Evolutionary conservation across 37 sponge, comb jelly and placozoan species (phyloP), one percentile per base, ranked within the genome.

Genomic region (Agelas oroides): DNA sequence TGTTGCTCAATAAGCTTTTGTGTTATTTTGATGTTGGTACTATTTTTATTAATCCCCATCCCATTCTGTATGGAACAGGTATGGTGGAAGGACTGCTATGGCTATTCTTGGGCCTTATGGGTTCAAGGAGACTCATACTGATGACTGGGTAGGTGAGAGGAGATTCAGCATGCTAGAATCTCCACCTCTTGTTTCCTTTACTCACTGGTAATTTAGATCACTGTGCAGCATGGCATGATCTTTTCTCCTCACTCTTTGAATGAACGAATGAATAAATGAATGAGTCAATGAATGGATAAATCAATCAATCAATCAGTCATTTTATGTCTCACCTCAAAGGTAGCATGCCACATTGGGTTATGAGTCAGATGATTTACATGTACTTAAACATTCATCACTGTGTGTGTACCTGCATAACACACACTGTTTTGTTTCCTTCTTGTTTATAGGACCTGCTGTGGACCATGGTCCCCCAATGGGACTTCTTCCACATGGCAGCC

Each of bases 391-490:
- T n/a, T n/a, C n/a, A n/a, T 46, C 6, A 3, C 8, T 12, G 46
- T 8, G 8, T 46, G 3, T 46, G 46, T 8, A 46, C 46, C 8
- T 46, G 8, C 46, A 46, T 8, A 46, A 46, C 8, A 8, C 46
- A 46, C 46, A 46, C 3, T 46, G 6, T 12, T 46, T 46, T 8
- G 8, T 46, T 46, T 46, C 8, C 6, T 46, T 46, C 46, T 12
- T n/a, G n/a, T n/a, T n/a, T 69, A 16, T 39, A 93, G 93, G 95
- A 95, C 82, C 84, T 96, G 34, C 59, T 96, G 32, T 96, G 96
- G 96, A 87, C 88, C 20, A 89, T 96, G 91, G 68, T 92, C 1
- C 96, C 96, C 17, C 96, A 92, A 75, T 92, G 93, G 96, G 86
- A 86, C 61, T 81, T 73, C 76, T 33, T 96, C 16, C 81, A 83